These are phyloP conservation scores for Trypoxylon attenuatum DNA, from an alignment of 2,888 invertebrate genomes.

Conservation along the genomic window DNA sequence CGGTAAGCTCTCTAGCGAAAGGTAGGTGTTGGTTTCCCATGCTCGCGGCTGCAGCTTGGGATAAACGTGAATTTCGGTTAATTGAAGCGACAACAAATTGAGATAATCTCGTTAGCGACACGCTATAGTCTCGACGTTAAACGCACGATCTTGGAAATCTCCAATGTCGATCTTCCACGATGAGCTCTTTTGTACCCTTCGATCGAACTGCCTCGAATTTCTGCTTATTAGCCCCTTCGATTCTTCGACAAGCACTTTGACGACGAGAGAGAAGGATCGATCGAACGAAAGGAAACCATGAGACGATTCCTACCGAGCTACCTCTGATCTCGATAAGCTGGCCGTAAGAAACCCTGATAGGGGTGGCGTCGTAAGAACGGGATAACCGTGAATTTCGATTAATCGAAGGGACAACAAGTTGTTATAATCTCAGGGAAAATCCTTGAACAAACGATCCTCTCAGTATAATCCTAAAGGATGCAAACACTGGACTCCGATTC, in stretches of 20 bases:
- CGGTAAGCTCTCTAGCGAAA: constrained; percentile 58
- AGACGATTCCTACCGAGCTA: constrained; percentile 11
- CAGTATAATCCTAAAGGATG: constrained; percentile 32
- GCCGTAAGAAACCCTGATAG: constrained; percentile 27
- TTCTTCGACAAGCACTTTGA: neutral
- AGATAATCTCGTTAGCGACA: constrained; percentile 28
- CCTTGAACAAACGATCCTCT: constrained; percentile 31
- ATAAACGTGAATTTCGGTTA: constrained; percentile 56
- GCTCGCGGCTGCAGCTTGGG: constrained; percentile 26
- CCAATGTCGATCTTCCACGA: too few species aligned
- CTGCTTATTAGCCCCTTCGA: too few species aligned
- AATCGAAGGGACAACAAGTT: constrained; percentile 54
- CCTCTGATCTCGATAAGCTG: constrained; percentile 41
- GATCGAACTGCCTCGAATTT: too few species aligned
- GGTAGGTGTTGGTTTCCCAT: constrained; percentile 49
- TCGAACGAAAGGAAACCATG: constrained; percentile 2
- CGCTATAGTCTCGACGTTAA: too few species aligned
- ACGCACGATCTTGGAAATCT: too few species aligned
- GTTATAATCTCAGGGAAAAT: constrained; percentile 41
- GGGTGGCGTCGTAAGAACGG: constrained; percentile 28
- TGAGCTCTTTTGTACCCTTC: too few species aligned
- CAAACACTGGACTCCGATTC: constrained; percentile 27
- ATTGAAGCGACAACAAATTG: constrained; percentile 31
- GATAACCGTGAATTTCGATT: constrained; percentile 56
- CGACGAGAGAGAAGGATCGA: constrained; percentile 8